Percentiles rank a stretch among this genome's conserved stretches.
Evolutionary conservation across 2,888 invertebrate species (phyloP).

Genomic region (Phaedon cochleariae): DNA sequence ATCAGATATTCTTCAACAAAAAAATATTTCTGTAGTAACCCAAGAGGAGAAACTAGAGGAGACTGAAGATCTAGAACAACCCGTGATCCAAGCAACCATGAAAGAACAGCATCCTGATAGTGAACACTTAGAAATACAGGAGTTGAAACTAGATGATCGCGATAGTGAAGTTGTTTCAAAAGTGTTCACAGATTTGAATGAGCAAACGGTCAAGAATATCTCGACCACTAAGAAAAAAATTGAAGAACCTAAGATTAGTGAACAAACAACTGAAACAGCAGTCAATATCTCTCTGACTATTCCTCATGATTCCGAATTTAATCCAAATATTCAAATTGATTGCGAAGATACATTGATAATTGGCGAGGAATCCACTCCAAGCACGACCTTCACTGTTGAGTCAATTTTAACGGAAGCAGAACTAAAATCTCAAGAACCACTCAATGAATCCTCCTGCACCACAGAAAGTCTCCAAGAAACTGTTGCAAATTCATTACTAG

Average conservation of each 20-base stretch:
- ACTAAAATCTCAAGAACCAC: conserved; percentile 33
- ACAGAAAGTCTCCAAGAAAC: conserved; percentile 9
- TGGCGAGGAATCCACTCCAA: conserved; percentile 31
- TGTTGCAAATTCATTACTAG: neutral
- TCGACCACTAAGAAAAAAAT: conserved; percentile 30
- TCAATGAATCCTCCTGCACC: conserved; percentile 15
- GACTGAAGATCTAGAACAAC: neutral
- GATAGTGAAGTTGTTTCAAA: conserved; percentile 48
- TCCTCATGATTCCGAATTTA: conserved; percentile 37
- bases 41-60: neutral
- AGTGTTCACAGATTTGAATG: conserved; percentile 52
- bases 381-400: conserved; percentile 48
- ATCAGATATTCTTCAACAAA: neutral
- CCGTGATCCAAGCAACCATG: neutral
- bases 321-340: conserved; percentile 45
- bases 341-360: conserved; percentile 45
- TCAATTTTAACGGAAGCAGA: conserved; percentile 51
- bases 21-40: neutral
- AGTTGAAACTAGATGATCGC: neutral
- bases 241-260: conserved; percentile 9
- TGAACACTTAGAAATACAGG: conserved; percentile 28
- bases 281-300: conserved; percentile 45
- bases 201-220: conserved; percentile 47
- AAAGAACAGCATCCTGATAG: too few relatives aligned
- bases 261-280: conserved; percentile 33